Base-by-base conservation (phyloP, 1,140 invertebrate species). In the Caerostris darwini region DNA sequence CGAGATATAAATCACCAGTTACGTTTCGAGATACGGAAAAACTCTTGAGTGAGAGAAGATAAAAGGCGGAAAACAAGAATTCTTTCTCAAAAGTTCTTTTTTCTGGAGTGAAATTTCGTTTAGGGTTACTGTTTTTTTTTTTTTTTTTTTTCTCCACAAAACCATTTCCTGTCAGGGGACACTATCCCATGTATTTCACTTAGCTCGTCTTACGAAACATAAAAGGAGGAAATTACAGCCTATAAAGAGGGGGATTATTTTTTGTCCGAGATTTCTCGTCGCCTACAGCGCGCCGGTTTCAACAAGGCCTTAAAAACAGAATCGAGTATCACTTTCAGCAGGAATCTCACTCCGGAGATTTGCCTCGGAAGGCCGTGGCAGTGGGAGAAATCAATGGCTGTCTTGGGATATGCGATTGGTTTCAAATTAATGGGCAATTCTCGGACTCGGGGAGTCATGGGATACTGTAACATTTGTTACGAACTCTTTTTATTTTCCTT, bases 181-280 rank as follows among this genome's bases (percentile, higher is more conserved):
- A 54, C 57, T 64, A 92, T 64, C 77, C 61, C 90, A 92, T 92
- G 57, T 92, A 92, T 92, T 92, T 92, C 90, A 92, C 90, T 92
- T 92, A 92, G 81, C 57, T 83, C 59, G 17, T 85, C 56, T 92
- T 71, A 83, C 57, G 58, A 85, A 82, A 85, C 90, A 92, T 92
- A 92, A 92, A 92, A 83, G 69, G 50, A 85, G 77, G 90, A 92
- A 92, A 92, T 92, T 92, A 85, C 90, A 83, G 90, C 77, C 77
- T 82, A 92, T 92, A 82, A 92, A 92, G 77, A 81, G 69, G 58
- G 81, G 81, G 81, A 92, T 92, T 90, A 89, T 90, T 90, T 90
- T 71, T 69, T 89, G n/a, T 58, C 56, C 59, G 61, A 69, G 59
- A 89, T 89, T 89, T 89, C 87, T 69, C 69, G 87, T 89, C 59